phyloP scores from a whole-genome alignment of 2,888 invertebrate species.

The Plebejus argus region DNA sequence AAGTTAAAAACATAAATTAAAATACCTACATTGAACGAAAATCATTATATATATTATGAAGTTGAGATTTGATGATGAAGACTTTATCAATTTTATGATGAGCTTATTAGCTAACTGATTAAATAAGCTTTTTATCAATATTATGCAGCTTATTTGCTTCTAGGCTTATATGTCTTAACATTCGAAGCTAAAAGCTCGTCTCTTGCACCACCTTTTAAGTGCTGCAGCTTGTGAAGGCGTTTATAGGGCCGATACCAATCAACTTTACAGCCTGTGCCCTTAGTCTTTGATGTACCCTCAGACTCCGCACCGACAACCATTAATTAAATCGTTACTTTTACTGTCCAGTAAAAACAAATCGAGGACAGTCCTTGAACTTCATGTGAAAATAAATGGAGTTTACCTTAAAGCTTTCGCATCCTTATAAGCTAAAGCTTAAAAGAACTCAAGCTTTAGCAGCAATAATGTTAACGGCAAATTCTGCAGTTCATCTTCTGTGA shows the following conservation, averaged over 20 bases:
- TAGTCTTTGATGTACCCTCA: constrained; percentile 46
- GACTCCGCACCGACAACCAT: constrained; percentile 39
- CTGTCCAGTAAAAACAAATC: constrained; percentile 33
- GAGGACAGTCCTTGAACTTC: constrained; percentile 1
- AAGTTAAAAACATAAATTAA: not conserved
- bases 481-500: too few species aligned
- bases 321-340: constrained; percentile 48
- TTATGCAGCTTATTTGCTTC: too few species aligned
- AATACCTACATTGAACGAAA: not conserved
- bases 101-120: too few species aligned
- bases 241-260: constrained; percentile 52
- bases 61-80: too few species aligned
- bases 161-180: not conserved
- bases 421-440: not conserved
- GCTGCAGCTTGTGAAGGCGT: constrained; percentile 38
- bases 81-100: too few species aligned
- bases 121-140: too few species aligned
- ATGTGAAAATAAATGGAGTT: not conserved
- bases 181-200: constrained; percentile 25
- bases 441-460: not conserved
- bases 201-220: constrained; percentile 42
- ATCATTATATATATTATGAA: not conserved
- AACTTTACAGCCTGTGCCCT: constrained; percentile 50
- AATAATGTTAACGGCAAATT: too few species aligned
- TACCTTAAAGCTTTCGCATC: not conserved